Percentiles rank a stretch among this genome's conserved stretches.
phyloP scores from a whole-genome alignment of 2,888 invertebrate species.

The Pteria penguin region DNA sequence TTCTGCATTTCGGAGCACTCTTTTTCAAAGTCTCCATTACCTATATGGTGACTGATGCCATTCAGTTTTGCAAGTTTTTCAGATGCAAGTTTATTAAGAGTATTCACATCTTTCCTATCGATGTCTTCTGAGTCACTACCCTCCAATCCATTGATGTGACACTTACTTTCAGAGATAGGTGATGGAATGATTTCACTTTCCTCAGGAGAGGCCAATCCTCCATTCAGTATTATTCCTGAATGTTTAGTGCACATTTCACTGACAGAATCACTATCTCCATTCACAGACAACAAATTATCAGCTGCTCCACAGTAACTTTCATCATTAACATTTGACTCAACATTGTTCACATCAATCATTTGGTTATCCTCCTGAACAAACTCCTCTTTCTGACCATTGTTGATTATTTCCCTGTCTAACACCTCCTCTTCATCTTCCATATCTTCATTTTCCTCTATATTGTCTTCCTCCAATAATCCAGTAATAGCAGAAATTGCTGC shows the following conservation, averaged over 20 bases:
- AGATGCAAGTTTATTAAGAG: slow-evolving; percentile 15
- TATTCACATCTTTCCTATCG: slow-evolving; percentile 1
- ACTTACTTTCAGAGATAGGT: slow-evolving; percentile 18
- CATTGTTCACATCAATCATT: not conserved
- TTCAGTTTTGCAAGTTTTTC: slow-evolving; percentile 62
- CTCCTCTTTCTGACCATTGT: too few species aligned
- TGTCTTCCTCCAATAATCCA: slow-evolving; percentile 55
- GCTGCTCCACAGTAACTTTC: not conserved
- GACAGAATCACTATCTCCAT: not conserved
- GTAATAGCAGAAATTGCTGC: slow-evolving; percentile 25
- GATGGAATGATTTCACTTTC: slow-evolving; percentile 31
- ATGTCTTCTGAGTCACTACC: slow-evolving; percentile 19
- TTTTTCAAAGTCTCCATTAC: slow-evolving; percentile 18
- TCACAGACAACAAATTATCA: not conserved
- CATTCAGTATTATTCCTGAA: slow-evolving; percentile 18
- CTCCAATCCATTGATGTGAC: slow-evolving; percentile 12
- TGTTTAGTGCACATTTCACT: not conserved
- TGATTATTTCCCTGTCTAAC: slow-evolving; percentile 13
- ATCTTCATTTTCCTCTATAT: slow-evolving; percentile 47
- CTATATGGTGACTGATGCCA: slow-evolving; percentile 64
- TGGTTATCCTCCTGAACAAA: not conserved
- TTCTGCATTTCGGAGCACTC: slow-evolving; percentile 14
- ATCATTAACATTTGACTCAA: not conserved
- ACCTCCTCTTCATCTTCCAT: slow-evolving; percentile 46
- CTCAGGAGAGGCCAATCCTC: slow-evolving; percentile 19